Base-by-base conservation (phyloP, 2,113 vertebrate species). In the Probosciger aterrimus region DNA sequence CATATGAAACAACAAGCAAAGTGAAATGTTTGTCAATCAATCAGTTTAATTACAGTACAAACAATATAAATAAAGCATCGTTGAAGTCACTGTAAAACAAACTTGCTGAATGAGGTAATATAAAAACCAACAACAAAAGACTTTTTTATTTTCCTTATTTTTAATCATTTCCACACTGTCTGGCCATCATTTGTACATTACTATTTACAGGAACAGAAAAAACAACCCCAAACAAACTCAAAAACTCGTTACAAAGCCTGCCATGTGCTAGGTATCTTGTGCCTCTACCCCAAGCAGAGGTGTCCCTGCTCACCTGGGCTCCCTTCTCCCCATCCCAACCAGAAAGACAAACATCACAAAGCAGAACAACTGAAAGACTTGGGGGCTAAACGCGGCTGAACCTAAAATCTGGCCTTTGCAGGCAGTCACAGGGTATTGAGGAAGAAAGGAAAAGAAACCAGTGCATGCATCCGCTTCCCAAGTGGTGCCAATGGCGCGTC, bases 51-150 rank as follows among this genome's bases (percentile, higher is more conserved):
- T 97, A 98, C 97, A 98, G 97, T 98, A 98, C 93, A 97, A 98
- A 98, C 97, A 97, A 96, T 97, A 99, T 99, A 99, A 99, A 99
- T 99, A 99, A 99, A 96, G 97, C 96, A 86, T 98, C 96, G 74
- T 76, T 10, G 96, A 97, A 97, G 96, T 95, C 97, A 89, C 95
- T 78, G 96, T 96, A 98, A 97, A 98, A 98, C 97, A 96, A 97
- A 98, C 96, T 95, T 97, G 97, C 98, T 88, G 96, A 96, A 98
- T 98, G 98, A 99, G 99, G 98, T 98, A 99, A 99, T 98, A 98
- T 95, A 98, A 97, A 97, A 97, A 98, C 97, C 97, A 92, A 96
- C 96, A 92, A 97, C 85, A 92, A 94, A 90, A 83, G 88, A 93
- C 80, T 31, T 95, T 55, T 65, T 41, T 59, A 83, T 87, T 53